These are phyloP conservation scores for Melinaea menophilus DNA, from an alignment of 2,888 invertebrate genomes.

Conservation along the genomic window DNA sequence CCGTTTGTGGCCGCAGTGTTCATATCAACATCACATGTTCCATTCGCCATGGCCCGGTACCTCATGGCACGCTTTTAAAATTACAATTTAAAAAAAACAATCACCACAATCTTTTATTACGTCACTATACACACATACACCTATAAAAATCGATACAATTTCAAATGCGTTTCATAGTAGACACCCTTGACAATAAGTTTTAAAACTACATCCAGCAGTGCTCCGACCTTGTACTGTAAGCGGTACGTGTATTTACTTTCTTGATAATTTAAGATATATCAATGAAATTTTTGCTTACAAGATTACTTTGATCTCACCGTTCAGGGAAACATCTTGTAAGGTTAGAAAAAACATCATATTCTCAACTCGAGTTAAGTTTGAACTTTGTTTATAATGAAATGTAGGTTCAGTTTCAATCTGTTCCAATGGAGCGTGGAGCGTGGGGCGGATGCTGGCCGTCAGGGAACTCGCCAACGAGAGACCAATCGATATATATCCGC, in stretches of 20 bases:
- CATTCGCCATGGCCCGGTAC: conserved; percentile 52
- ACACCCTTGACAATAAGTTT: conserved; percentile 65
- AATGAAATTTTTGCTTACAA: no score
- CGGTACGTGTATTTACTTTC: conserved; percentile 15
- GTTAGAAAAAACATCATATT: no score
- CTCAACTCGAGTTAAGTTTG: no score
- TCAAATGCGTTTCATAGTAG: conserved; percentile 35
- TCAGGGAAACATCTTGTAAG: no score
- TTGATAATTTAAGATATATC: conserved; percentile 6
- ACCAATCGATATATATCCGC: conserved; percentile 56
- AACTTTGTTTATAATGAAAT: no score
- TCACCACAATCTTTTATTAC: no score
- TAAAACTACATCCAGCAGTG: conserved; percentile 42
- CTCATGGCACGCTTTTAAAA: conserved; percentile 49
- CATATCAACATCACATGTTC: conserved; percentile 39
- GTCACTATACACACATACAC: no score
- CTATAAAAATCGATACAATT: conserved; percentile 41
- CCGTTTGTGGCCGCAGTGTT: conserved; percentile 46
- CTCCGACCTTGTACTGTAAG: conserved; percentile 24
- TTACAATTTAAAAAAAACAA: background rate
- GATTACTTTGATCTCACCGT: no score
- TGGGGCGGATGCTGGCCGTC: conserved; percentile 45
- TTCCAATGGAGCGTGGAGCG: no score
- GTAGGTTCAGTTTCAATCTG: no score
- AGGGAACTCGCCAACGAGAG: conserved; percentile 56